Base-by-base conservation (phyloP, 2,113 vertebrate genomes). In the Triplophysa siluroides region DNA sequence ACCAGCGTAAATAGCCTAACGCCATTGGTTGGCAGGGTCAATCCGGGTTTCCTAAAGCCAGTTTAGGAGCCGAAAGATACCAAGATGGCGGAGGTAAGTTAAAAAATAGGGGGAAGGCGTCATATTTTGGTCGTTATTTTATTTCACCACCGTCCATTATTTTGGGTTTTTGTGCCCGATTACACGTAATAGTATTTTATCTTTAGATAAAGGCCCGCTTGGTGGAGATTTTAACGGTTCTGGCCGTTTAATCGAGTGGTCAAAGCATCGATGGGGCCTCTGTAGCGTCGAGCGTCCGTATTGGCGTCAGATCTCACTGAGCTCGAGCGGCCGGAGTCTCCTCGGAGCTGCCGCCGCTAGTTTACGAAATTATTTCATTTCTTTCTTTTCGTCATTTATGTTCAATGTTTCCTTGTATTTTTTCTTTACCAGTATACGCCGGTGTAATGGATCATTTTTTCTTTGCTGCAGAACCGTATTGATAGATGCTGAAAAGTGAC, bases 71-170 rank as follows among this genome's bases (percentile, higher is more conserved):
- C 90, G 88, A 90, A 92, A 93, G 90, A 91, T 94, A 93, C 91
- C 93, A 95, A 94, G 93, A 94, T 95, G 94, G 94, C 94, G 94
- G 94, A 95, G 94, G 94, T 94, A 90, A 95, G 94, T 77, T 85
- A 89, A 87, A 88, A 88, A 93, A 93, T 85, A 72, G 90, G 90
- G 89, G 60, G 88, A 85, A 89, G 88, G 90, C 65, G 86, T 41
- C 78, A 82, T 83, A 82, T 83, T 78, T 86, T 84, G 83, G 82
- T 78, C 23, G 76, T 52, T n/a, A 19, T 77, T 83, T 83, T 81
- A 8, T 74, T 29, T 29, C 54, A 0, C 24, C 21, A 24, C n/a
- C n/a, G 18, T 24, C 0, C 41, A 41, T 19, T 43, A 43, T 21
- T 29, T 54, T 63, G 64, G 38, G 1, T 1, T 2, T n/a, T 50